phyloP scores from a whole-genome alignment of 2,113 vertebrate species.

The Brachypteracias leptosomus region DNA sequence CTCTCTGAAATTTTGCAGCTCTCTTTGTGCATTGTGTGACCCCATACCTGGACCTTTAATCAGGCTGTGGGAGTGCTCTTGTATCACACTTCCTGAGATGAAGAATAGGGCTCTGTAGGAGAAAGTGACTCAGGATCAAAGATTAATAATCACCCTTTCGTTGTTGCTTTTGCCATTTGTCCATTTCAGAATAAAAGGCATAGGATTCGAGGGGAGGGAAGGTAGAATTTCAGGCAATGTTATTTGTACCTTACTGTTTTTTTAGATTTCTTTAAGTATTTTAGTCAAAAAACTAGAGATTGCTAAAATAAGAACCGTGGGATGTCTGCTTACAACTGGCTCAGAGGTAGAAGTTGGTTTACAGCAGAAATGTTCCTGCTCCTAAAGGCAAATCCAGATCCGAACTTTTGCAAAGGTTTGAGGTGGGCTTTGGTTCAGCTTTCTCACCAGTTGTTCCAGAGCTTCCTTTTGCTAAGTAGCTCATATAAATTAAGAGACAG shows the following conservation, averaged over 20 bases:
- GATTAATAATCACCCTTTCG: slow-evolving; percentile 58
- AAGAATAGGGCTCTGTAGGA: slow-evolving; percentile 56
- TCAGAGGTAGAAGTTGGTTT: not conserved
- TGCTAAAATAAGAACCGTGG: not conserved
- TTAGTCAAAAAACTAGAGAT: not conserved
- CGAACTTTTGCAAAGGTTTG: not conserved
- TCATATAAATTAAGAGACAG: not conserved
- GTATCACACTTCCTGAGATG: slow-evolving; percentile 41
- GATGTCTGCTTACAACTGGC: not conserved
- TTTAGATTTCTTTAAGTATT: slow-evolving; percentile 1
- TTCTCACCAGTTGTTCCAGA: not conserved
- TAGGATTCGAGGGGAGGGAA: not conserved
- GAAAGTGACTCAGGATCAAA: slow-evolving; percentile 61
- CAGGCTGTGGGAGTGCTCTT: slow-evolving; percentile 55
- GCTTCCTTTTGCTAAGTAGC: slow-evolving; percentile 29
- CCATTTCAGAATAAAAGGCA: slow-evolving; percentile 42
- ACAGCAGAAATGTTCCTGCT: not conserved
- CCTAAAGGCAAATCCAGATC: not conserved
- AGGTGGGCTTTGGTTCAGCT: not conserved
- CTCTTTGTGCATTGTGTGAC: slow-evolving; percentile 41
- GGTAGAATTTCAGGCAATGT: not conserved
- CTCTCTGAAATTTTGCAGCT: not conserved
- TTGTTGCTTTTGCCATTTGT: slow-evolving; percentile 23
- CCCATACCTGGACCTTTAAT: slow-evolving; percentile 66
- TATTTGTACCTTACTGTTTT: not conserved